These are phyloP conservation scores for Rana temporaria DNA, from an alignment of 2,113 vertebrate species.

Conservation along the genomic window DNA sequence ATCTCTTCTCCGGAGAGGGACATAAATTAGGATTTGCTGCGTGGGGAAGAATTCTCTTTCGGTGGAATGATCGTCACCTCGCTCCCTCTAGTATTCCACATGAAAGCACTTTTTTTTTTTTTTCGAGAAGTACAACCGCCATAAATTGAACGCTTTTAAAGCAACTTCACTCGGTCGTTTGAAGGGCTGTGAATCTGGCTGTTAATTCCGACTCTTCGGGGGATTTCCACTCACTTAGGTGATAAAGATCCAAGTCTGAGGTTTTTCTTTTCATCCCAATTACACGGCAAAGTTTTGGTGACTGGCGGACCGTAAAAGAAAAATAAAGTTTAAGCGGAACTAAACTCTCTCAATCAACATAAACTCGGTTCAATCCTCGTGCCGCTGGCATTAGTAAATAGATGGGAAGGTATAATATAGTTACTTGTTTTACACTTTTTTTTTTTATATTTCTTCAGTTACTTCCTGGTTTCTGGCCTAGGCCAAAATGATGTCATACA, in stretches of 20 bases:
- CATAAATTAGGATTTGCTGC: conserved; percentile 1
- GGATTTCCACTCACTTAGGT: conserved; percentile 11
- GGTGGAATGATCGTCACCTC: conserved; percentile 31
- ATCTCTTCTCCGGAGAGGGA: background rate
- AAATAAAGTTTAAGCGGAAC: too few species aligned
- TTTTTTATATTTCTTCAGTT: too few species aligned
- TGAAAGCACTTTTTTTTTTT: conserved; percentile 39
- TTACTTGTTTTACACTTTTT: too few species aligned
- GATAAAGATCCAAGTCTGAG: conserved; percentile 23
- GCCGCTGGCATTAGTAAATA: too few species aligned
- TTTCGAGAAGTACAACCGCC: conserved; percentile 21
- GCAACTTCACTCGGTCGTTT: conserved; percentile 20
- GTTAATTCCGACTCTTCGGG: conserved; percentile 25
- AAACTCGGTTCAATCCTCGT: too few species aligned
- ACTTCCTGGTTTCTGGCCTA: too few species aligned
- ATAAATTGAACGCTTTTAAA: conserved; percentile 40
- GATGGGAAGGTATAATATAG: too few species aligned
- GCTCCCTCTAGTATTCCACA: background rate
- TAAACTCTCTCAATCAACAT: too few species aligned
- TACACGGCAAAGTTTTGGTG: background rate
- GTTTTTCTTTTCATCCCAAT: conserved; percentile 7
- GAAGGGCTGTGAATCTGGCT: conserved; percentile 22
- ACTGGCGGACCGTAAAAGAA: too few species aligned
- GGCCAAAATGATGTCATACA: too few species aligned
- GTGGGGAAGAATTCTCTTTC: background rate